Percentiles rank a stretch among this genome's conserved stretches.
These are phyloP conservation scores for Lycopodina hypogea DNA, from an alignment of 37 sponge, comb jelly and placozoan species.

Conservation along the genomic window DNA sequence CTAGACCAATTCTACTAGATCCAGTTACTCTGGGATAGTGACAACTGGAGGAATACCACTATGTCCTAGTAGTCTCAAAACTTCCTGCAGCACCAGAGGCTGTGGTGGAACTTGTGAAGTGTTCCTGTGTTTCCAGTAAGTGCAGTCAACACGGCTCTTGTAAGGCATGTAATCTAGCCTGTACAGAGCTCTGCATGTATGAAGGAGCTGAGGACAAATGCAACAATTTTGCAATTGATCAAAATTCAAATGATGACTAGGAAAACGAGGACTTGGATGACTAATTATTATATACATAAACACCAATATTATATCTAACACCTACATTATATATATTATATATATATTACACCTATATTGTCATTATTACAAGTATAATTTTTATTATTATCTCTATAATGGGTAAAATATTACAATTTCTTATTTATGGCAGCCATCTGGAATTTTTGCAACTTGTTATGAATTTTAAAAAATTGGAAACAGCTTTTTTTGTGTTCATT, in stretches of 20 bases:
- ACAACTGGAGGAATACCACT: not conserved
- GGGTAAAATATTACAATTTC: no score
- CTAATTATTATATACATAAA: no score
- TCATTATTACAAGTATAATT: not conserved
- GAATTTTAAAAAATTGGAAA: not conserved
- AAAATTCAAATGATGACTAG: not conserved
- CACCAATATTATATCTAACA: no score
- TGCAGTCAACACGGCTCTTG: not conserved
- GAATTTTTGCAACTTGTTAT: not conserved
- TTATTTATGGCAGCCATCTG: not conserved
- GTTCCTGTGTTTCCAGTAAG: constrained; percentile 1
- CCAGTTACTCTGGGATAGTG: not conserved
- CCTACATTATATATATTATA: no score
- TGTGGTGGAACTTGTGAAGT: no score
- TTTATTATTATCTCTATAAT: no score
- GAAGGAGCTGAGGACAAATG: no score
- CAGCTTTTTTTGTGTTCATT: no score
- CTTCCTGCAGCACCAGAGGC: not conserved
- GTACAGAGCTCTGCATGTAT: no score
- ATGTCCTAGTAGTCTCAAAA: not conserved
- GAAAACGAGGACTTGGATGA: no score
- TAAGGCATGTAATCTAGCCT: not conserved
- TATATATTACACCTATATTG: not conserved
- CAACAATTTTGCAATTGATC: not conserved
- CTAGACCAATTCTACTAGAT: no score